Percentiles rank a stretch among this genome's conserved stretches.
Evolutionary conservation across 2,888 invertebrate genomes (phyloP).

Genomic region (Machimus atricapillus): DNA sequence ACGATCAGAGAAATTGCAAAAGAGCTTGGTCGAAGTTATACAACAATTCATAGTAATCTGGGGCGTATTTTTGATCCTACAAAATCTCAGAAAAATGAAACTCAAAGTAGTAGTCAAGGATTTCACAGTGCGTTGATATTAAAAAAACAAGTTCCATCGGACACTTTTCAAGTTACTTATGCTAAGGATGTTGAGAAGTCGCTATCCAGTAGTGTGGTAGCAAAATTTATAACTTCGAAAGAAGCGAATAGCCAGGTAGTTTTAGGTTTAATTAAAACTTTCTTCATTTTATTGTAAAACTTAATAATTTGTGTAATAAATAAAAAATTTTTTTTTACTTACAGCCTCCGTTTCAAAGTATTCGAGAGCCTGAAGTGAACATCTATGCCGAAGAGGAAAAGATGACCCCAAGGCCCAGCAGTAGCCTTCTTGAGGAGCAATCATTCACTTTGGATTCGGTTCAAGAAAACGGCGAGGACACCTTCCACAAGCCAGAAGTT

Average conservation of each 20-base stretch:
- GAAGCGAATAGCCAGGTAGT: not conserved
- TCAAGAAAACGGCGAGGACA: not conserved
- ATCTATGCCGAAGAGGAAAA: slow-evolving; percentile 10
- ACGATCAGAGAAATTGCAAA: not conserved
- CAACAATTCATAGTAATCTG: not conserved
- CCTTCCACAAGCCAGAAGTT: not conserved
- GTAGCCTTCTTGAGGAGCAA: slow-evolving; percentile 2
- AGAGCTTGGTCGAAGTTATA: not conserved
- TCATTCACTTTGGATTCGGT: not conserved
- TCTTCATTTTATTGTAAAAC: not conserved
- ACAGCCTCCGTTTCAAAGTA: slow-evolving; percentile 15
- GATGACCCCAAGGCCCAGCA: not conserved
- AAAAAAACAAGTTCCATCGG: not conserved
- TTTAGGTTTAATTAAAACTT: not conserved
- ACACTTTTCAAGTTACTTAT: not conserved
- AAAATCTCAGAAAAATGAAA: not conserved
- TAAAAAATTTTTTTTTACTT: not conserved
- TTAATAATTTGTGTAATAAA: not conserved
- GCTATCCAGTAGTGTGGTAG: not conserved
- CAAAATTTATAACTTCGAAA: not conserved
- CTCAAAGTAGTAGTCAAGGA: not conserved
- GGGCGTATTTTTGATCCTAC: not conserved
- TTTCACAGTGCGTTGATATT: not conserved
- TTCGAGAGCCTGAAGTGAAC: slow-evolving; percentile 17
- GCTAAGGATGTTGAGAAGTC: not conserved